A percentile compares a stretch with the other conserved stretches of the same genome.
phyloP scores from a whole-genome alignment of 2,113 vertebrate genomes.

The Archocentrus centrarchus region DNA sequence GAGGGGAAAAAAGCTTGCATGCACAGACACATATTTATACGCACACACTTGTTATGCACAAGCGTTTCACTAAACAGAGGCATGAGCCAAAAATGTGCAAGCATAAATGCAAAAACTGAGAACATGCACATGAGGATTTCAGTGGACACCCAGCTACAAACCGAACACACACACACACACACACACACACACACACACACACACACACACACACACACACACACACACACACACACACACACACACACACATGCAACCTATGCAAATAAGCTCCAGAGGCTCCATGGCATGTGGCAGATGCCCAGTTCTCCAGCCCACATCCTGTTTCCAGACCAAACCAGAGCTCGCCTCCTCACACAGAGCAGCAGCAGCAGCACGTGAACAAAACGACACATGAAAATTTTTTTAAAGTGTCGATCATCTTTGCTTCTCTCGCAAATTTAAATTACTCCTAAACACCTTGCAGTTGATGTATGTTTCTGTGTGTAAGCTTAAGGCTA shows the following conservation, averaged over 20 bases:
- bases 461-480: not conserved
- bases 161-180: slow-evolving; percentile 18
- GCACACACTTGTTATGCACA: not conserved
- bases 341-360: slow-evolving; percentile 61
- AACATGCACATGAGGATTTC: slow-evolving; percentile 42
- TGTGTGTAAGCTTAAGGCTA: not conserved
- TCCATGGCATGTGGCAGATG: slow-evolving; percentile 75
- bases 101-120: slow-evolving; percentile 18
- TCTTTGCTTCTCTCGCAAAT: slow-evolving; percentile 8
- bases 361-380: slow-evolving; percentile 34
- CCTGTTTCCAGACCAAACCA: slow-evolving; percentile 71
- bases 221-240: no score
- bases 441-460: not conserved
- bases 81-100: slow-evolving; percentile 36
- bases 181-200: slow-evolving; percentile 18
- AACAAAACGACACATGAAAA: slow-evolving; percentile 28
- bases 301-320: slow-evolving; percentile 76
- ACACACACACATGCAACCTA: slow-evolving; percentile 32
- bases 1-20: slow-evolving; percentile 22
- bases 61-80: slow-evolving; percentile 14
- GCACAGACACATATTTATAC: slow-evolving; percentile 19
- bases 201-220: no score
- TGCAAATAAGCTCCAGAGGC: slow-evolving; percentile 71
- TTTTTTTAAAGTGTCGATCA: not conserved
- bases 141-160: slow-evolving; percentile 40